Evolutionary conservation across 2,797 vertebrate species (phyloP).

Genomic region (Cyprinodon diabolis): DNA sequence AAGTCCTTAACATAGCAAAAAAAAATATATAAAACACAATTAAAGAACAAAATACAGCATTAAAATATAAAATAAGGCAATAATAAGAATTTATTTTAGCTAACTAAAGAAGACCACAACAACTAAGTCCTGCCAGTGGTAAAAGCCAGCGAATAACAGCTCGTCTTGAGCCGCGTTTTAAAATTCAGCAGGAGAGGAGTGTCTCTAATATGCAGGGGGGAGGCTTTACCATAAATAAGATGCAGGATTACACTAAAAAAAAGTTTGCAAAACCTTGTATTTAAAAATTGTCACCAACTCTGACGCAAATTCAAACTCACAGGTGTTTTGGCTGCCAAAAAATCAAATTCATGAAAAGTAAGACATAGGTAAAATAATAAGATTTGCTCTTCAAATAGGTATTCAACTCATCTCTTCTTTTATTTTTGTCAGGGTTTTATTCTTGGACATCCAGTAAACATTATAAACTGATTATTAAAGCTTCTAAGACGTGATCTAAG

Average conservation of each 20-base stretch:
- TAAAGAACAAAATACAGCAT: no score
- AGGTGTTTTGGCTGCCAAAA: background rate
- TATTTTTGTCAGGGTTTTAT: constrained; percentile 2
- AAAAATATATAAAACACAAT: background rate
- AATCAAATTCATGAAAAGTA: background rate
- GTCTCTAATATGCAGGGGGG: no score
- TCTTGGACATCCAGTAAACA: background rate
- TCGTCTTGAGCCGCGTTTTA: no score
- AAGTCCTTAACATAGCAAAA: background rate
- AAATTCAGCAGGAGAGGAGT: no score
- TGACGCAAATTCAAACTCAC: background rate
- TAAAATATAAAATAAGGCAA: no score
- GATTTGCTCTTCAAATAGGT: background rate
- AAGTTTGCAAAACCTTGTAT: background rate
- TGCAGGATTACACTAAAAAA: background rate
- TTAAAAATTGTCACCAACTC: background rate
- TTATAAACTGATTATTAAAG: constrained; percentile 19
- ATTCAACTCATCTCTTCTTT: background rate
- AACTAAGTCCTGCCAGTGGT: no score
- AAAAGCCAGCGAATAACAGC: no score
- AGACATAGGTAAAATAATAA: background rate
- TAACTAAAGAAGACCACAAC: no score
- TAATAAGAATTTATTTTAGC: no score
- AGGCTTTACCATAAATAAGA: no score
- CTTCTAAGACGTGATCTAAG: background rate